These are phyloP conservation scores for Mus minutoides DNA, from an alignment of 2,797 vertebrate genomes.

Conservation along the genomic window DNA sequence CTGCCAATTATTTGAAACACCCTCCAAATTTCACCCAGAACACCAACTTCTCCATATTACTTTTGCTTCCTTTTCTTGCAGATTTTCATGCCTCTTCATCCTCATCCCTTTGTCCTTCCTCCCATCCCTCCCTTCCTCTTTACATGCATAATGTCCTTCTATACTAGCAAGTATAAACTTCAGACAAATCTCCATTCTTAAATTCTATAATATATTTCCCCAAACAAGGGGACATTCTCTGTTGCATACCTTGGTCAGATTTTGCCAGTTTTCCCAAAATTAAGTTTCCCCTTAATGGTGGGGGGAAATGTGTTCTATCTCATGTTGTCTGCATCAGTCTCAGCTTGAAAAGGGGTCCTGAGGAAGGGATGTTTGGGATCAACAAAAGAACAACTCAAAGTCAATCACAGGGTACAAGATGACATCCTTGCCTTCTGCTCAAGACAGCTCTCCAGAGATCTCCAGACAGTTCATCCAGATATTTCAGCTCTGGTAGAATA, in stretches of 20 bases:
- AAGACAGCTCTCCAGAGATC: no score
- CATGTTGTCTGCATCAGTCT: background rate
- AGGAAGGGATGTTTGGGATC: no score
- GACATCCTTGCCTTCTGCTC: no score
- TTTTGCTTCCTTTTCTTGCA: background rate
- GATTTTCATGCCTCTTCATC: no score
- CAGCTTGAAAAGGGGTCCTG: no score
- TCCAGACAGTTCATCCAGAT: no score
- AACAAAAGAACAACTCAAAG: no score
- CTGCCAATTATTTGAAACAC: background rate
- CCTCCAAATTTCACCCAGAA: background rate
- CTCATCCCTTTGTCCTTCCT: background rate
- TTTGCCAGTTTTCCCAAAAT: background rate
- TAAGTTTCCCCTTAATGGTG: background rate
- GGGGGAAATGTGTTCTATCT: background rate
- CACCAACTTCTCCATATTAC: background rate
- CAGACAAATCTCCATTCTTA: background rate
- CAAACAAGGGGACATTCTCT: background rate
- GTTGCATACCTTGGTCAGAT: background rate
- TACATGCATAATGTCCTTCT: background rate
- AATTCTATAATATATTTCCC: background rate
- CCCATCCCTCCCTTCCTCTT: no score
- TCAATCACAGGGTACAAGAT: no score
- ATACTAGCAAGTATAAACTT: background rate
- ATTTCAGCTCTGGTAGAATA: no score